A percentile compares a stretch with the other conserved stretches of the same genome.
phyloP scores from a whole-genome alignment of 2,797 vertebrate genomes.

The Furcifer pardalis region DNA sequence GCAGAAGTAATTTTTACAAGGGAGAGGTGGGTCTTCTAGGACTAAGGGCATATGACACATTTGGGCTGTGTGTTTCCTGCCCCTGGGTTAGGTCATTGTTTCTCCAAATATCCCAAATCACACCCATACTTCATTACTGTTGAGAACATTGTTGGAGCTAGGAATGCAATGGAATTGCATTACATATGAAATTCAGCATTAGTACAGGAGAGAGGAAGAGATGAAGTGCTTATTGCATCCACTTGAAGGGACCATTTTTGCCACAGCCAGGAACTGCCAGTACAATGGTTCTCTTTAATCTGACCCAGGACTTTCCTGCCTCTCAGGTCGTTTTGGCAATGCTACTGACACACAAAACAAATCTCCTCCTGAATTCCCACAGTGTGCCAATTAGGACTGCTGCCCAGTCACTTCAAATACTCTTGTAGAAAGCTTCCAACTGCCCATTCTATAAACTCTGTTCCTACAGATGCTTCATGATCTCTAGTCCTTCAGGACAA shows the following conservation, averaged over 20 bases:
- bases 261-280: neutral
- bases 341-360: neutral
- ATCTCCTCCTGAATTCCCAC: neutral
- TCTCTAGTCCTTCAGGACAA: neutral
- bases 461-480: neutral
- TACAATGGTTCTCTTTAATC: neutral
- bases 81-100: too few relatives aligned
- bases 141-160: too few relatives aligned
- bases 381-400: too few relatives aligned
- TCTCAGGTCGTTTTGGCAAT: too few relatives aligned
- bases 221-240: too few relatives aligned
- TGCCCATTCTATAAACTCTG: neutral
- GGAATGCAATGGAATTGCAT: neutral
- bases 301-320: neutral
- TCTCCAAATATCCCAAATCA: too few relatives aligned
- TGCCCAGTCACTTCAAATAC: neutral
- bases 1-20: too few relatives aligned
- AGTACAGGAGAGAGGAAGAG: neutral
- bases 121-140: too few relatives aligned
- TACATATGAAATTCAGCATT: too few relatives aligned
- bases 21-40: too few relatives aligned
- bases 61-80: neutral
- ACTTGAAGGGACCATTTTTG: neutral
- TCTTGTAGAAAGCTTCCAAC: neutral
- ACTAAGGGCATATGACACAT: too few relatives aligned